Conservation (phyloP, 2,888 invertebrate species). For the Chrysopilus asiliformis region DNA sequence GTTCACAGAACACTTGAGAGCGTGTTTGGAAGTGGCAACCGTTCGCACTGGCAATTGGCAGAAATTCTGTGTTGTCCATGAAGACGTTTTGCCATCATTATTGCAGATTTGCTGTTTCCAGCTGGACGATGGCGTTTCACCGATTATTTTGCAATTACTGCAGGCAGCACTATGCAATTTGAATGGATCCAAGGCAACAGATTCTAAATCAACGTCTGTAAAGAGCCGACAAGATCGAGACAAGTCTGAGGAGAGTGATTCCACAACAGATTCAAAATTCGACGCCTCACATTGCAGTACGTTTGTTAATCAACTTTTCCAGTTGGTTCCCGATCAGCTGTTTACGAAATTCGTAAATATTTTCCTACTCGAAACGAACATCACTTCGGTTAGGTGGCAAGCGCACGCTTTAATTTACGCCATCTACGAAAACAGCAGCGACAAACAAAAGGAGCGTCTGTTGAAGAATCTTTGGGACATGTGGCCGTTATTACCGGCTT, state of each 20-base stretch:
- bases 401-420: slow-evolving; percentile 77
- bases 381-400: slow-evolving; percentile 88
- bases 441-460: slow-evolving; percentile 61
- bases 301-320: slow-evolving; percentile 56
- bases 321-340: slow-evolving; percentile 40
- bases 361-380: slow-evolving; percentile 86
- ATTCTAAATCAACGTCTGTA: slow-evolving; percentile 10
- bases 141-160: slow-evolving; percentile 77
- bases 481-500: slow-evolving; percentile 81
- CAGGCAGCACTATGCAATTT: slow-evolving; percentile 74
- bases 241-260: slow-evolving; percentile 52
- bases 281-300: slow-evolving; percentile 53
- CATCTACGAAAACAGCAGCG: slow-evolving; percentile 71
- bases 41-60: slow-evolving; percentile 94
- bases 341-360: slow-evolving; percentile 63
- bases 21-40: slow-evolving; percentile 84
- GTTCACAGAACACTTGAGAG: slow-evolving; percentile 87
- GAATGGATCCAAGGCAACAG: slow-evolving; percentile 18
- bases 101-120: slow-evolving; percentile 66
- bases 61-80: slow-evolving; percentile 62
- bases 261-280: slow-evolving; percentile 43
- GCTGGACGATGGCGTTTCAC: slow-evolving; percentile 82
- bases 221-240: slow-evolving; percentile 47
- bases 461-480: slow-evolving; percentile 79
- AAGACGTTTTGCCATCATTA: slow-evolving; percentile 64